Evolutionary conservation across 2,797 vertebrate genomes (phyloP), one percentile per base, ranked within the genome.

Genomic region (Tapera naevia): DNA sequence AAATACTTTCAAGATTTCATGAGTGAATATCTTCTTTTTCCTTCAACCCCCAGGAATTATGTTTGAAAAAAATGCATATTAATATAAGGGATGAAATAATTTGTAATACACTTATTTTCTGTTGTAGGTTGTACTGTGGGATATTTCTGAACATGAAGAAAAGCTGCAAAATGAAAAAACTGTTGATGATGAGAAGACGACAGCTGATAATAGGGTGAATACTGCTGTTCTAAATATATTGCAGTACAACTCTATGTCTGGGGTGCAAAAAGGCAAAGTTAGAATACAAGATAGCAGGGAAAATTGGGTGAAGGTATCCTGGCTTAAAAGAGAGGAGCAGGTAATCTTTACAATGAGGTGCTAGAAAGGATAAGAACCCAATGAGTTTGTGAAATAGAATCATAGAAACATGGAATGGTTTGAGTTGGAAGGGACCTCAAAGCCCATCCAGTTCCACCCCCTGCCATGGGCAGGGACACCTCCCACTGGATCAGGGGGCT

Each of bases 121-220:
- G 37, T 32, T 93, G 51, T 88, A 99, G 99, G 91, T 99, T 53
- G 98, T 98, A 78, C 79, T 99, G 50, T 99, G 99, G 99, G 98
- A 99, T 92, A 98, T 99, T 92, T 98, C 98, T 7, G 90, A 97
- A 50, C 94, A 99, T 7, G 89, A 97, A 65, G 94, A 97, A 4
- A 96, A 94, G 67, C 96, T 99, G 72, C 96, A 98, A 91, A 98
- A 93, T 35, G 75, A 94, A 23, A 98, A 97, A 53, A 37, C 96
- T 1, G 84, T 88, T n/a, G n/a, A 79, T 66, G 87, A 87, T 10
- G 86, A 95, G 70, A 80, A 95, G 66, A 93, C 81, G 71, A 50
- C 67, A 28, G 25, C 54, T 27, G 86, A 97, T 88, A 97, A 97
- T 60, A 57, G 4, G 64, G 76, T 88, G n/a, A 93, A 69, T 80